phyloP scores from a whole-genome alignment of 2,888 invertebrate species.

The Cephus rjabovi region DNA sequence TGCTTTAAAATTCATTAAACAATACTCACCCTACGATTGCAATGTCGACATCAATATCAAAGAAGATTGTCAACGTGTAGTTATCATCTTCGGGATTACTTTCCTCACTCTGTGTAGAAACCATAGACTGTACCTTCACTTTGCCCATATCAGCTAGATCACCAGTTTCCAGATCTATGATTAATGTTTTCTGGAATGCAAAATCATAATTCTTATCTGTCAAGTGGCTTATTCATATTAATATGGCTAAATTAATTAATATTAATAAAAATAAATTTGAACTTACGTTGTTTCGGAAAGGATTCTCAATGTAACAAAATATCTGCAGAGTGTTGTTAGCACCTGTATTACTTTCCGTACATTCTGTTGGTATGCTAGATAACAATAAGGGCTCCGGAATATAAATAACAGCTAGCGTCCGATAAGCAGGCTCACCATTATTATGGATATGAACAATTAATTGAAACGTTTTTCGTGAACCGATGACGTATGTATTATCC shows the following conservation, averaged over 20 bases:
- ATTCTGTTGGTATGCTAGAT: conserved; percentile 28
- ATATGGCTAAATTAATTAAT: not conserved
- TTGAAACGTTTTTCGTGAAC: conserved; percentile 52
- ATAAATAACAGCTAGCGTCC: conserved; percentile 28
- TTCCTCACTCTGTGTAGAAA: conserved; percentile 62
- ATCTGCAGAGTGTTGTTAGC: conserved; percentile 39
- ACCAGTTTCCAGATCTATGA: conserved; percentile 54
- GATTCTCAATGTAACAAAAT: conserved; percentile 55
- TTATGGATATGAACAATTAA: conserved; percentile 45
- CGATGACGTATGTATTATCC: conserved; percentile 51
- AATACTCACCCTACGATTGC: conserved; percentile 61
- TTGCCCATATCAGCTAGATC: conserved; percentile 38
- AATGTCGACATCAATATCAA: conserved; percentile 59
- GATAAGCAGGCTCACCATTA: conserved; percentile 39
- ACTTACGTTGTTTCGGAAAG: conserved; percentile 39
- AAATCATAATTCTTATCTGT: not conserved
- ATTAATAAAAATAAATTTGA: not conserved
- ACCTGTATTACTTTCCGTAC: conserved; percentile 28
- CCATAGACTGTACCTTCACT: conserved; percentile 46
- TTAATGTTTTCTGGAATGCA: conserved; percentile 10
- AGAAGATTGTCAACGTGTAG: conserved; percentile 45
- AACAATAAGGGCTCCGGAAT: conserved; percentile 33
- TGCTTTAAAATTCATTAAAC: not conserved
- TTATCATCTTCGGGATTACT: conserved; percentile 36
- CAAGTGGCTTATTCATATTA: not conserved